Evolutionary conservation across 2,113 vertebrate genomes (phyloP), one percentile per base, ranked within the genome.

Genomic region (Scomber colias): DNA sequence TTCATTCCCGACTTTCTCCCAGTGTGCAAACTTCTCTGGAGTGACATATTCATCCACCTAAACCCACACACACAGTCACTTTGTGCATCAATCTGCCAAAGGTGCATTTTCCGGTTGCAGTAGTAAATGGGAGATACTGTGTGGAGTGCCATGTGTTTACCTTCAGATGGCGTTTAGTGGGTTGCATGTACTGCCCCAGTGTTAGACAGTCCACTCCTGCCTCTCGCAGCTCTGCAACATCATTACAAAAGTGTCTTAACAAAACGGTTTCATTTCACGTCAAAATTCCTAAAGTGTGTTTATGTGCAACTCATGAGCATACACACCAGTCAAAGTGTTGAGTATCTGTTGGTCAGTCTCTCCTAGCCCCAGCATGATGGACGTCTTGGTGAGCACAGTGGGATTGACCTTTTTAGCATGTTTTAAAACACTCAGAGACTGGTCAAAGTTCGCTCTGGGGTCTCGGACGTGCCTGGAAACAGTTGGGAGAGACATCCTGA

Each of bases 161-260:
- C 96, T 99, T 99, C 0, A 99, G 95, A 83, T 98, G 96, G 30
- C 98, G 97, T 82, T 97, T 99, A 24, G 98, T 99, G 63, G 98
- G 98, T 75, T 99, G 98, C 98, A 99, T 99, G 80, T 99, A 99
- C 87, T 99, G 98, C 53, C 98, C 98, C 24, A 99, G 86, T 0
- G 98, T 99, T 76, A 99, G 87, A 92, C 98, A 99, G 90, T 99
- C 98, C 51, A 99, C 97, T 5, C 85, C 93, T 4, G 96, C 95
- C 72, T 96, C 96, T 66, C 96, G 95, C 82, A 99, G 87, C 54
- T 96, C 98, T 99, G 89, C 2, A 90, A 85, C 62, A 54, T 70
- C 71, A 71, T 24, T 70, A 80, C 17, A 76, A 51, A 19, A 35
- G 8, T 15, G n/a, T 0, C 1, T 1, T 81, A 48, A 87, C 48